Base-by-base conservation (phyloP, 2,113 vertebrate genomes). In the Excalfactoria chinensis region DNA sequence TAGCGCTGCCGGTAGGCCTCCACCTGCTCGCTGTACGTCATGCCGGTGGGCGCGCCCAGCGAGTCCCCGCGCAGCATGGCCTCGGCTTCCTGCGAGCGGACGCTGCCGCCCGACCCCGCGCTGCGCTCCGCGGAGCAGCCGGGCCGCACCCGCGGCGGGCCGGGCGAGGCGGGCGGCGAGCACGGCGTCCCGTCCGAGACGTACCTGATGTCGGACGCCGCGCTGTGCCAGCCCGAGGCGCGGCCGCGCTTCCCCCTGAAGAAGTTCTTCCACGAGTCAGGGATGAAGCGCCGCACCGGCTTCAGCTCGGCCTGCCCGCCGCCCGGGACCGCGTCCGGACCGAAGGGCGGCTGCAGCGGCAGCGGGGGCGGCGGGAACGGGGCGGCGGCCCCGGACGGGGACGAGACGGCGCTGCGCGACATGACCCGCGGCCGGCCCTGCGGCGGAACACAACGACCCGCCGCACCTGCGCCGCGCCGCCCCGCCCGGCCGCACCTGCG, bases 231-330 rank as follows among this genome's bases (percentile, higher is more conserved):
- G 88, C 94, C 96, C 11, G 95, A 93, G 25, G 90, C 95, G 6
- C 25, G 1, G 23, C 88, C 93, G 59, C 91, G 97, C 37, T 96
- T 98, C 46, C 97, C 98, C 41, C 92, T 97, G 95, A 99, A 99
- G 73, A 99, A 98, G 92, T 98, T 98, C 89, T 99, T 99, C 98
- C 99, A 98, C 10, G 99, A 99, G 95, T 99, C 98, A 1, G 99
- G 99, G 88, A 99, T 97, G 84, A 99, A 99, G 56, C 99, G 98
- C 35, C 95, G 97, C 1, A 99, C 96, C 0, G 99, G 99, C 80
- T 99, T 99, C 35, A 99, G 98, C 77, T 99, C 98, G 66, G 98
- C 98, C 8, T 95, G 95, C 2, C 67, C 28, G 79, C 77, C 96
- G 51, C 96, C 95, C 17, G 96, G 97, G 86, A 93, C 95, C 89